Evolutionary conservation across 2,113 vertebrate species (phyloP), one percentile per base, ranked within the genome.

Genomic region (Candoia aspera): DNA sequence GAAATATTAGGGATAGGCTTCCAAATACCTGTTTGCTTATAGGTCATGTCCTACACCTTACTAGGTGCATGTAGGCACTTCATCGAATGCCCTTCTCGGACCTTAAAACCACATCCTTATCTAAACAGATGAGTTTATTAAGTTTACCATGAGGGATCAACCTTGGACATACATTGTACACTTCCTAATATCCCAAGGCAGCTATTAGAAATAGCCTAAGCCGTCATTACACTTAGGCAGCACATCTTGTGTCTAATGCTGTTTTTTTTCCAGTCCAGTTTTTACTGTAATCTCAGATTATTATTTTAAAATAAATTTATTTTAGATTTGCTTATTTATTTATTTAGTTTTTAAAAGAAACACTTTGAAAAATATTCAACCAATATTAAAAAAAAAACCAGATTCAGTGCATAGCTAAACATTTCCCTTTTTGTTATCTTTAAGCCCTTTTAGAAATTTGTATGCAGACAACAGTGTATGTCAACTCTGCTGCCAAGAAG

Each of bases 361-460:
- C 26, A 53, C 17, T 59, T 42, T 9, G 85, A 57, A 87, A 57
- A 57, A 73, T 68, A 73, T 84, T 60, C 86, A 88, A 5, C 55
- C 60, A 57, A 57, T 84, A 37, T 24, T 49, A 57, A 29, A 12
- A 11, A 53, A 49, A 29, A 13, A 58, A 6, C n/a, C n/a, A 24
- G 33, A 33, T 68, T 53, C 55, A 84, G 21, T 17, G 5, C 64
- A 79, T 53, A 58, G 62, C 46, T 49, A 12, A 85, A 8, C 57
- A 6, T 42, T 89, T 57, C 4, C 55, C 11, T 87, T 90, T 90
- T 53, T 83, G 21, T 23, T 49, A 19, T 42, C 55, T 46, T n/a
- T 84, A 62, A 29, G 29, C 84, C 19, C 73, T 91, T 84, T 91
- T 91, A 93, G 37, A 2, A 92, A 92, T 92, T 73, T 54, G 54